A percentile compares a stretch with the other conserved stretches of the same genome.
These are phyloP conservation scores for Diorhabda sublineata DNA, from an alignment of 1,140 invertebrate species.

Conservation along the genomic window DNA sequence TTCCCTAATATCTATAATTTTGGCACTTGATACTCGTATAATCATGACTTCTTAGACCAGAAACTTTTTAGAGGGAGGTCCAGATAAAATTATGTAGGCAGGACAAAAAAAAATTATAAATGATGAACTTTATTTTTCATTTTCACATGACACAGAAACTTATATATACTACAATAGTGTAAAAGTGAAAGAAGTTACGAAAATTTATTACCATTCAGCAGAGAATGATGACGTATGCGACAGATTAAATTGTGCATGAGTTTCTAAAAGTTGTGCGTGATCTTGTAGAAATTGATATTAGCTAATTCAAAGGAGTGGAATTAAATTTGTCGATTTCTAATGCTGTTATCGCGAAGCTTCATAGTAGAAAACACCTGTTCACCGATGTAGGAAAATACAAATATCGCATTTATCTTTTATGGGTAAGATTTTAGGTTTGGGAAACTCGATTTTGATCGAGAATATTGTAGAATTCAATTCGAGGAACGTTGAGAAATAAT, in stretches of 20 bases:
- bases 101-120: neutral
- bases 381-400: slow-evolving; percentile 12
- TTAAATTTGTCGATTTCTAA: slow-evolving; percentile 6
- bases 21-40: no score
- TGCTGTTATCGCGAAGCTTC: slow-evolving; percentile 4
- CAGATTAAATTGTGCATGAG: slow-evolving; percentile 5
- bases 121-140: slow-evolving; percentile 8
- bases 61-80: no score
- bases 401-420: slow-evolving; percentile 8
- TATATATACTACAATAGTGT: slow-evolving; percentile 4
- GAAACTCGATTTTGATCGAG: slow-evolving; percentile 12
- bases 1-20: no score
- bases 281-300: slow-evolving; percentile 1
- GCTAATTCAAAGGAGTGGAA: slow-evolving; percentile 4
- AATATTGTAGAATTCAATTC: slow-evolving; percentile 8
- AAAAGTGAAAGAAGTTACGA: neutral
- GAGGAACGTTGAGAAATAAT: slow-evolving; percentile 9
- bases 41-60: no score
- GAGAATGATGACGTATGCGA: neutral
- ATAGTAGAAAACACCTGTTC: slow-evolving; percentile 17
- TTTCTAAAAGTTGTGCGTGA: slow-evolving; percentile 4
- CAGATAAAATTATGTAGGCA: no score
- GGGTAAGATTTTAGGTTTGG: slow-evolving; percentile 7
- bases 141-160: neutral
- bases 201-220: neutral